Percentiles rank a stretch among this genome's conserved stretches.
Evolutionary conservation across 2,888 invertebrate genomes (phyloP).

Genomic region (Eristalis tenax): DNA sequence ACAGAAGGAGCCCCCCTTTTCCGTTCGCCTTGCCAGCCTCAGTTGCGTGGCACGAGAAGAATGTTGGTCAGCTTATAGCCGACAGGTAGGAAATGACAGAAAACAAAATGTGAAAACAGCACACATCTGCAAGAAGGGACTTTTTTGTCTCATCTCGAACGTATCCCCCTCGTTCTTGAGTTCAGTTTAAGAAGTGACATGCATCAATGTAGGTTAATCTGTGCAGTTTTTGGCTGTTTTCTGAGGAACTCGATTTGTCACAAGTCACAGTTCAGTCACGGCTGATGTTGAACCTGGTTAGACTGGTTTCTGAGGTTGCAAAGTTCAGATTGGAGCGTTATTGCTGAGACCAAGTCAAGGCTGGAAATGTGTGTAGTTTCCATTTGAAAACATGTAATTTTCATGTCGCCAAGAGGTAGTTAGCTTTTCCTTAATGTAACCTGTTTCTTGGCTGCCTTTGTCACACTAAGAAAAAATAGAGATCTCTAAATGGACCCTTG

Average conservation of each 20-base stretch:
- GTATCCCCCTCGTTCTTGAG: neutral
- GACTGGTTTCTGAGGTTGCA: neutral
- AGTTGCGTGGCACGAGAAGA: constrained; percentile 1
- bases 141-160: neutral
- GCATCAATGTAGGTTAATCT: constrained; percentile 49
- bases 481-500: neutral
- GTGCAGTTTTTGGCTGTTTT: neutral
- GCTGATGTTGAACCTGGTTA: neutral
- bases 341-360: no score
- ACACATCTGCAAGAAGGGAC: neutral
- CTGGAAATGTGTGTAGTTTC: no score
- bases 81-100: constrained; percentile 30
- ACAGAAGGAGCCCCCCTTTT: neutral
- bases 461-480: neutral
- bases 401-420: no score
- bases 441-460: no score
- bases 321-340: neutral
- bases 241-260: neutral
- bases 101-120: constrained; percentile 3
- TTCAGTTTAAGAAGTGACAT: constrained; percentile 10
- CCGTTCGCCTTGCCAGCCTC: neutral
- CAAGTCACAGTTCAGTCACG: neutral
- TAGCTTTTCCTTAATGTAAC: no score
- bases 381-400: no score
- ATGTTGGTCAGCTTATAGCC: constrained; percentile 17